These are phyloP conservation scores for Tachysurus vachellii DNA, from an alignment of 2,113 vertebrate species.

Conservation along the genomic window DNA sequence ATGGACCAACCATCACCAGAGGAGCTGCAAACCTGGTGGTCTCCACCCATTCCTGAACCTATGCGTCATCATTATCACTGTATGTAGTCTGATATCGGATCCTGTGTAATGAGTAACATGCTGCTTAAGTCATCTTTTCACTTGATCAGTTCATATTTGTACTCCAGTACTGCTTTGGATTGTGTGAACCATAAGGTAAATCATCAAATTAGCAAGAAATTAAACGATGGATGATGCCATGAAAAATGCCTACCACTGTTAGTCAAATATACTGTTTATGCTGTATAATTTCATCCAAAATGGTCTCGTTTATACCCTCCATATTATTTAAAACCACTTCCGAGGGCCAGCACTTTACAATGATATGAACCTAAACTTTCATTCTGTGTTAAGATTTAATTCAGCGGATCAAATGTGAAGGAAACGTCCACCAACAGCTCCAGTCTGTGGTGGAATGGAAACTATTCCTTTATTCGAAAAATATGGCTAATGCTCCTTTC, in stretches of 20 bases:
- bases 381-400: neutral
- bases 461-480: neutral
- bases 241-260: neutral
- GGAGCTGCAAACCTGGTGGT: too few relatives aligned
- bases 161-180: neutral
- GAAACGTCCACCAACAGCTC: neutral
- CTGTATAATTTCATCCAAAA: neutral
- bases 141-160: neutral
- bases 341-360: neutral
- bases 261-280: neutral
- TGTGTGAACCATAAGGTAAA: neutral
- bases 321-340: neutral
- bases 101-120: neutral
- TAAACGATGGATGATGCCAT: neutral
- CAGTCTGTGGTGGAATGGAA: neutral
- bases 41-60: too few relatives aligned
- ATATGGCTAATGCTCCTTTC: slow-evolving; percentile 1
- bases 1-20: too few relatives aligned
- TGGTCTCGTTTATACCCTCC: neutral
- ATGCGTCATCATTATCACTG: neutral
- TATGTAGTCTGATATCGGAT: neutral
- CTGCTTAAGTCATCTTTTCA: neutral
- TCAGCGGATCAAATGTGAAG: neutral
- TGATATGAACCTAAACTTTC: neutral
- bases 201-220: neutral